These are phyloP conservation scores for Melanotaenia parkinsoni DNA, from an alignment of 2,797 vertebrate species.

Conservation along the genomic window DNA sequence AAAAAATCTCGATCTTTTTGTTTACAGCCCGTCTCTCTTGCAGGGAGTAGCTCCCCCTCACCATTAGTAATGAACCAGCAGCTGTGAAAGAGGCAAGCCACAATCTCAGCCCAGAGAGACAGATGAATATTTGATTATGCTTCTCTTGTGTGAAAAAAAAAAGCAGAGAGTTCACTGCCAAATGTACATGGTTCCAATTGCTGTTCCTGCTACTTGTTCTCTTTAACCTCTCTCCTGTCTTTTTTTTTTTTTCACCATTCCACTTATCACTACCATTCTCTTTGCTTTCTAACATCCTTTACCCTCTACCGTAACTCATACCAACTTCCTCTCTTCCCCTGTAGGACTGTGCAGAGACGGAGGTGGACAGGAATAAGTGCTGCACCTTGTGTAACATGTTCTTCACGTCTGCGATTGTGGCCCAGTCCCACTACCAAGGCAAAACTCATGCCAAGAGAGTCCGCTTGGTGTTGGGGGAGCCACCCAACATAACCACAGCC, in stretches of 20 bases:
- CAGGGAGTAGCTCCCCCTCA: conserved; percentile 53
- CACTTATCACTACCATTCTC: conserved; percentile 9
- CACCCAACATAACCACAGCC: conserved; percentile 72
- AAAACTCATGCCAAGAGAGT: conserved; percentile 89
- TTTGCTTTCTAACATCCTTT: conserved; percentile 19
- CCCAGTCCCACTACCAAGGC: conserved; percentile 89
- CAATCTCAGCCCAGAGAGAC: conserved; percentile 60
- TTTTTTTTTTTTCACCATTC: conserved; percentile 29
- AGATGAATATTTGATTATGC: conserved; percentile 73
- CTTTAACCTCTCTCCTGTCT: conserved; percentile 32
- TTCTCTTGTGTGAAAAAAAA: conserved; percentile 16
- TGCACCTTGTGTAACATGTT: conserved; percentile 91
- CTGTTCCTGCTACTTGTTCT: conserved; percentile 20
- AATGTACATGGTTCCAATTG: conserved; percentile 41
- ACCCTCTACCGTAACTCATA: conserved; percentile 8
- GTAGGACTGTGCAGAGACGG: conserved; percentile 86
- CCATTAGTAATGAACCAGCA: conserved; percentile 72
- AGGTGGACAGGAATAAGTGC: conserved; percentile 89
- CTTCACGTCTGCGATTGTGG: conserved; percentile 89
- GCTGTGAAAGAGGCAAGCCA: conserved; percentile 55
- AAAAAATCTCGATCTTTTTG: conserved; percentile 47
- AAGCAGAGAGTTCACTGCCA: conserved; percentile 39
- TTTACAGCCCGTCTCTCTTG: conserved; percentile 46
- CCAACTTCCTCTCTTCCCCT: conserved; percentile 32
- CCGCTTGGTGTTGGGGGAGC: conserved; percentile 85